Evolutionary conservation across 2,888 invertebrate species (phyloP).

Genomic region (Odontothrips loti): DNA sequence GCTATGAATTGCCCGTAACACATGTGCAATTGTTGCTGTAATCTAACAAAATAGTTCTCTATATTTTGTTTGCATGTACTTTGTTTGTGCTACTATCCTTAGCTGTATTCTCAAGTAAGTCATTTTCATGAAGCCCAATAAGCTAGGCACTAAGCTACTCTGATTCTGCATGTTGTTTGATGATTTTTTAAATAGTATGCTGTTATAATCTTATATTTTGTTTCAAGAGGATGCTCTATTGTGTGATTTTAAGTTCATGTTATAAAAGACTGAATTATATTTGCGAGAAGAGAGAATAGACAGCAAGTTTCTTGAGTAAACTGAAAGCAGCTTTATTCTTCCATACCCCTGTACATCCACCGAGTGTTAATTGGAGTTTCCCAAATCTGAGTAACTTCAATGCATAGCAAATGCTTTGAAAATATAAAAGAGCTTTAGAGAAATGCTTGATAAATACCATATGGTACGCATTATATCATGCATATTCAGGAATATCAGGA

Average conservation of each 20-base stretch:
- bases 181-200: background rate
- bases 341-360: too few species aligned
- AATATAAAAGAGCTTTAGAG: too few species aligned
- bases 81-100: background rate
- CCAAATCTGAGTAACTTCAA: too few species aligned
- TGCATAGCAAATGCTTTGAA: too few species aligned
- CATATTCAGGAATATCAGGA: too few species aligned
- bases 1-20: background rate
- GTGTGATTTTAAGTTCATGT: constrained; percentile 20
- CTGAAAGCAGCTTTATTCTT: too few species aligned
- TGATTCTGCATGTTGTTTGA: background rate
- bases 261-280: constrained; percentile 1
- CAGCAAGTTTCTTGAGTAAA: background rate
- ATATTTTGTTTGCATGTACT: background rate
- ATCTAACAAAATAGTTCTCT: background rate
- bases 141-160: background rate
- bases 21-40: background rate
- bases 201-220: background rate
- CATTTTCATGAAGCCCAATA: background rate
- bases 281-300: background rate
- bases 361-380: too few species aligned
- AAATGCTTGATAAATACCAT: too few species aligned
- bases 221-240: constrained; percentile 4
- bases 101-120: background rate
- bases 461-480: too few species aligned